Evolutionary conservation across 2,888 invertebrate genomes (phyloP).

Genomic region (Spatulosminthurus flaviceps): DNA sequence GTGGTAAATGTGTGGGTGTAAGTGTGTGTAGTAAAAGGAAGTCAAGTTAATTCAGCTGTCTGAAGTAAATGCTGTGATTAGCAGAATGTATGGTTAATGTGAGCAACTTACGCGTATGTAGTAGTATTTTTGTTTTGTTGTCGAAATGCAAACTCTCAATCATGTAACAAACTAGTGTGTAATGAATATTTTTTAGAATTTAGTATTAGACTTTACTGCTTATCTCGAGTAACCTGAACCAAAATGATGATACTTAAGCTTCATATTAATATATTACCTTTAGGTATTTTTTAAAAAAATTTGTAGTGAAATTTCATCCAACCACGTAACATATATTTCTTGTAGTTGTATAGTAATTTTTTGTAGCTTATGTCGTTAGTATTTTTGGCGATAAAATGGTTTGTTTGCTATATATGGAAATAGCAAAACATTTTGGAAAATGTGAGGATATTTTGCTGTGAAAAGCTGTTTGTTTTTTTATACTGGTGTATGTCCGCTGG

Average conservation of each 20-base stretch:
- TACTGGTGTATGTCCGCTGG: not conserved
- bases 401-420: conserved; percentile 13
- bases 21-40: too few species aligned
- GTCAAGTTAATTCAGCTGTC: not conserved
- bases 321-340: too few species aligned
- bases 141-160: conserved; percentile 6
- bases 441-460: conserved; percentile 18
- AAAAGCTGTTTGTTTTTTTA: conserved; percentile 14
- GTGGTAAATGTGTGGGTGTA: too few species aligned
- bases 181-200: not conserved
- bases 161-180: conserved; percentile 23
- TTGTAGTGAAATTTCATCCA: too few species aligned
- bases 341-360: too few species aligned
- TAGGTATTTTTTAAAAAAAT: too few species aligned
- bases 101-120: too few species aligned
- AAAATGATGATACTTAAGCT: conserved; percentile 1
- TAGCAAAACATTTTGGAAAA: not conserved
- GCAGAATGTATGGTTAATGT: not conserved
- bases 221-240: not conserved
- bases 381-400: not conserved
- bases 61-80: conserved; percentile 40
- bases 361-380: not conserved
- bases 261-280: too few species aligned
- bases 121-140: conserved; percentile 13
- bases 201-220: too few species aligned